phyloP scores from a whole-genome alignment of 2,113 vertebrate species.

The Solea solea region DNA sequence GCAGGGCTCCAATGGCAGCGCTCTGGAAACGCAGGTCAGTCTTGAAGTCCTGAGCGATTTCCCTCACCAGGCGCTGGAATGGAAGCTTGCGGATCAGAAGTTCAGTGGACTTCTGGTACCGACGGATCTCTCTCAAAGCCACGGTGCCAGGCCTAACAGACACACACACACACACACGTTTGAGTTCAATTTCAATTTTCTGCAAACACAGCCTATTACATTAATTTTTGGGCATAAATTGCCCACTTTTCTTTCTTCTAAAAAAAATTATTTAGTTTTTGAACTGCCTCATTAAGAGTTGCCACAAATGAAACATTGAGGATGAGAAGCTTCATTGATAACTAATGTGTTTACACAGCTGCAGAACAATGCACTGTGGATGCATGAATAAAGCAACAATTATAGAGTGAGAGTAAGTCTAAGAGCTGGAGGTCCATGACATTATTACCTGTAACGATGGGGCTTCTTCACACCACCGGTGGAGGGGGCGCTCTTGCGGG shows the following conservation, averaged over 20 bases:
- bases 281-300: too few species aligned
- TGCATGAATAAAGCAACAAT: too few species aligned
- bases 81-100: slow-evolving; percentile 88
- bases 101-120: slow-evolving; percentile 89
- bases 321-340: too few species aligned
- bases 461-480: slow-evolving; percentile 92
- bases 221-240: too few species aligned
- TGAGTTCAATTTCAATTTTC: too few species aligned
- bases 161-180: neutral
- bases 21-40: slow-evolving; percentile 88
- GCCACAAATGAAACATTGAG: too few species aligned
- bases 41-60: slow-evolving; percentile 89
- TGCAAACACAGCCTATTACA: too few species aligned
- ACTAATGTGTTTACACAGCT: too few species aligned
- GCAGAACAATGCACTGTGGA: too few species aligned
- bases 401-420: neutral
- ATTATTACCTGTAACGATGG: slow-evolving; percentile 87
- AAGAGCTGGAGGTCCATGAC: neutral
- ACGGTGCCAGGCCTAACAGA: slow-evolving; percentile 84
- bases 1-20: slow-evolving; percentile 84
- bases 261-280: too few species aligned
- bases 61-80: slow-evolving; percentile 87
- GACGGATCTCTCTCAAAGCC: slow-evolving; percentile 87
- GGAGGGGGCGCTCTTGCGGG: slow-evolving; percentile 91
- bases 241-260: too few species aligned